phyloP scores from a whole-genome alignment of 2,888 invertebrate genomes.

The Pandemis heparana region DNA sequence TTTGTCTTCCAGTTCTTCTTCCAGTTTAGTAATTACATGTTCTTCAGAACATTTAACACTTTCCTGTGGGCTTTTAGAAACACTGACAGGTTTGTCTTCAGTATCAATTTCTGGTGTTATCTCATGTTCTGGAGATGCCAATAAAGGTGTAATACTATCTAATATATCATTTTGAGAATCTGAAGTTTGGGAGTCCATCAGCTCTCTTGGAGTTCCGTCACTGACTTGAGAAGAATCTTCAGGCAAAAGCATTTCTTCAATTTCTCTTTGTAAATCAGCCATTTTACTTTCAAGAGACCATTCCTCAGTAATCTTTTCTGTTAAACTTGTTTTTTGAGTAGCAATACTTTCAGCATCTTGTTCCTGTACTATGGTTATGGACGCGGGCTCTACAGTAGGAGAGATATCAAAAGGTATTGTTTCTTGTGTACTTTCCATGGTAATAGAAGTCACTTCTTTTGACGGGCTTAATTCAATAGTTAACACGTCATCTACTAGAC shows the following conservation, averaged over 20 bases:
- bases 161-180: slow-evolving; percentile 66
- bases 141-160: slow-evolving; percentile 67
- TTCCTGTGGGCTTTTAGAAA: neutral
- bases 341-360: slow-evolving; percentile 5
- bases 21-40: slow-evolving; percentile 18
- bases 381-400: slow-evolving; percentile 39
- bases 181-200: slow-evolving; percentile 63
- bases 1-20: slow-evolving; percentile 57
- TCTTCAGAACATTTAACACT: neutral
- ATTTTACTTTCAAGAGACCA: slow-evolving; percentile 79
- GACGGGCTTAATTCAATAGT: slow-evolving; percentile 57
- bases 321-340: slow-evolving; percentile 7
- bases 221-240: slow-evolving; percentile 75
- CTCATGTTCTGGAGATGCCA: slow-evolving; percentile 73
- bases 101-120: slow-evolving; percentile 43
- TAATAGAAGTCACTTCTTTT: slow-evolving; percentile 32
- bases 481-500: slow-evolving; percentile 61
- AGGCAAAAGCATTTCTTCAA: slow-evolving; percentile 79
- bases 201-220: slow-evolving; percentile 70
- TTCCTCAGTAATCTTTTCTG: slow-evolving; percentile 65
- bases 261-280: slow-evolving; percentile 81
- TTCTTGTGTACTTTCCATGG: slow-evolving; percentile 39
- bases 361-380: slow-evolving; percentile 43
- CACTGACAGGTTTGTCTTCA: slow-evolving; percentile 19
- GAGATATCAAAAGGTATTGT: slow-evolving; percentile 47